Base-by-base conservation (phyloP, 1,140 invertebrate genomes). In the Pogonomyrmex barbatus region DNA sequence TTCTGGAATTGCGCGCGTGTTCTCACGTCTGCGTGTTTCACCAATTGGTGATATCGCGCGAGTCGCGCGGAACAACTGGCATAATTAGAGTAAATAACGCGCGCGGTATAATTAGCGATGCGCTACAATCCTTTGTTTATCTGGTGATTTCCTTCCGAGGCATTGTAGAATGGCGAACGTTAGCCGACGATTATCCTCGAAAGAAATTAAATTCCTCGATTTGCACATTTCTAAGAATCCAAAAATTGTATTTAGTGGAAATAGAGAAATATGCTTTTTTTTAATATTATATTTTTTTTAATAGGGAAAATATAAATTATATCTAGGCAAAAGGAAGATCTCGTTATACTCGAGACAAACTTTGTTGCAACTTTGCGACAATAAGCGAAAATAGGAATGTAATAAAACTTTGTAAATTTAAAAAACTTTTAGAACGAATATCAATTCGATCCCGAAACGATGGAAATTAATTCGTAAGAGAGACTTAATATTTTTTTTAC, bases 61-160 rank as follows among this genome's bases (percentile, higher is more conserved):
- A 65, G 17, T 47, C n/a, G 24, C 24, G 4, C 14, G n/a, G 24
- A 30, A 17, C 30, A 47, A 10, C 33, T 68, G 47, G 47, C 42
- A 33, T 36, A 79, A 67, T 67, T 68, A 54, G 62, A 68, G 6
- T 24, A 42, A 24, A 24, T 24, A 79, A 54, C 12, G 8, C 10
- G n/a, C 47, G 47, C 24, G 77, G 67, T 54, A 17, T 42, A 17
- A 65, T 42, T 65, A 78, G 62, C 33, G 62, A 50, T 2, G 2
- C 65, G 17, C 2, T 36, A 52, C 60, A 33, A 65, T 14, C 5
- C 14, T 76, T 47, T 42, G 70, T 73, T 39, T 54, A 54, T 24
- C 24, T 24, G 24, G 24, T 24, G 24, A 24, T 24, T 24, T 24
- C 24, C 24, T 24, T 24, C 24, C 24, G 24, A 24, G 24, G 24